Conservation (phyloP, 2,888 invertebrate species). For the Clepsis dumicolana region DNA sequence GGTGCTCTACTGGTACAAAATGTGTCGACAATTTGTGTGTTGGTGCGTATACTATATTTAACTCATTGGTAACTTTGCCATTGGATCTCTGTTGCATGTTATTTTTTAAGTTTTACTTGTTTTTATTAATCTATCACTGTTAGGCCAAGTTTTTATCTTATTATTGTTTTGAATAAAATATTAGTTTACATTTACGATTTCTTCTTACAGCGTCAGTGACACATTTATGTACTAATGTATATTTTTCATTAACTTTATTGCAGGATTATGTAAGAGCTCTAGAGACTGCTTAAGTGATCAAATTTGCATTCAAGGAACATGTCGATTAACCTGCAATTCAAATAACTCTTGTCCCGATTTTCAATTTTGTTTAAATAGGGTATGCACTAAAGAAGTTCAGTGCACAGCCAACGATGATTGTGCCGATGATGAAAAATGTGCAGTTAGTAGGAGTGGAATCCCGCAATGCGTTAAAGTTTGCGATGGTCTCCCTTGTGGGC, state of each 20-base stretch:
- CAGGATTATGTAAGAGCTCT: slow-evolving; percentile 91
- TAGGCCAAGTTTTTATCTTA: too few relatives aligned
- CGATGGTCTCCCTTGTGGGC: slow-evolving; percentile 90
- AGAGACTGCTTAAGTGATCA: slow-evolving; percentile 95
- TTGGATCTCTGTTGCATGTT: too few relatives aligned
- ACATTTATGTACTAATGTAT: neutral
- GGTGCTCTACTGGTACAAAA: slow-evolving; percentile 94
- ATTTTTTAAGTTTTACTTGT: too few relatives aligned
- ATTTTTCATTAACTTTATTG: slow-evolving; percentile 55
- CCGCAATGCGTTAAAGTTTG: slow-evolving; percentile 92
- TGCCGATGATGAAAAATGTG: slow-evolving; percentile 90
- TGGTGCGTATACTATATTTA: slow-evolving; percentile 75
- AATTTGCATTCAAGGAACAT: slow-evolving; percentile 94
- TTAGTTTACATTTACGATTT: neutral
- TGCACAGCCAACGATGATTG: slow-evolving; percentile 92
- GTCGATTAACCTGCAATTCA: slow-evolving; percentile 92
- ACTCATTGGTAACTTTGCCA: too few relatives aligned
- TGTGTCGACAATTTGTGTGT: slow-evolving; percentile 94
- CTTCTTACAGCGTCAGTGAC: neutral
- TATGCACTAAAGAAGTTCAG: slow-evolving; percentile 93
- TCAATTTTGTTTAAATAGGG: slow-evolving; percentile 93
- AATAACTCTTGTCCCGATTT: slow-evolving; percentile 94
- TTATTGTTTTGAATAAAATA: neutral
- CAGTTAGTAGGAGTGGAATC: slow-evolving; percentile 89
- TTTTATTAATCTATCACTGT: neutral